Base-by-base conservation (phyloP, 2,888 invertebrate species). In the Acronicta leporina region DNA sequence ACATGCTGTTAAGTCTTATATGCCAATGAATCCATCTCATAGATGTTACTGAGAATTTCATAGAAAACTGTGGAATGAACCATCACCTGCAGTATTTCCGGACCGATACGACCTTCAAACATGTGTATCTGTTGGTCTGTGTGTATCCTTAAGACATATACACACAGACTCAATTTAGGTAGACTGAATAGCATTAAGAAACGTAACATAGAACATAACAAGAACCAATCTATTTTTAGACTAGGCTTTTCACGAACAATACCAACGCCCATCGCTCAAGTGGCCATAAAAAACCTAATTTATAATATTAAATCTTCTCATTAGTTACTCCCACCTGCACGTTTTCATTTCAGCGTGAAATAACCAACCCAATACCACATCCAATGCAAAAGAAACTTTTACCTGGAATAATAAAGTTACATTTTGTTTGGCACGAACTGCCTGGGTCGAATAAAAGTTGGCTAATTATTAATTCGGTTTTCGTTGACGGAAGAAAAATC, bases 391-490 rank as follows among this genome's bases (percentile, higher is more conserved):
- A 58, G 8, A 41, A 48, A 65, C 63, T 54, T 46, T 72, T 54
- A 48, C 0, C 0, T 20, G 0, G 43, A 0, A 44, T 0, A 2
- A 47, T 47, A 75, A 15, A 51, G 61, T 56, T 30, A 42, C n/a
- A 46, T 67, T 68, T 67, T 45, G 53, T 46, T 47, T 55, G 51
- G 40, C 2, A 10, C 20, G n/a, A 35, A 52, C 9, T 30, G n/a
- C 51, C 46, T 52, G 72, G 63, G 67, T 64, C 55, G 65, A 48
- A 73, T 70, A 60, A 66, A 65, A 71, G 61, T 59, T 43, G 40
- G 61, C 47, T 69, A 76, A 76, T 77, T 77, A 79, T 76, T 74
- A 66, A 79, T 79, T 77, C 60, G 47, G 60, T 71, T 76, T 62
- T 52, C 67, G 67, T 63, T 60, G 67, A 48, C 51, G 13, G 57